phyloP scores from a whole-genome alignment of 2,113 vertebrate species.

The Cavia aperea region DNA sequence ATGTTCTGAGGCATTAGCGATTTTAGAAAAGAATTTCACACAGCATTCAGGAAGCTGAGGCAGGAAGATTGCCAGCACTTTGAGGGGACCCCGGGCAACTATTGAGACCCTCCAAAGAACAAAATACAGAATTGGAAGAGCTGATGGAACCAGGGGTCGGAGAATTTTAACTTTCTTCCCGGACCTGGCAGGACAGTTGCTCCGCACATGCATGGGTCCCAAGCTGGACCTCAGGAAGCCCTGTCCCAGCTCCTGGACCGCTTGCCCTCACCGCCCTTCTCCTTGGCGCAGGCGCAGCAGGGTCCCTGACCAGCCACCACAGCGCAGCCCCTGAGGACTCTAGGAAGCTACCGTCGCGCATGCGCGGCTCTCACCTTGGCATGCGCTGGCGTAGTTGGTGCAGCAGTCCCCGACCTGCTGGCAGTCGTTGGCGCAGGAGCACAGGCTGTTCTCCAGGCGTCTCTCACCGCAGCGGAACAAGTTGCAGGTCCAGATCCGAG shows the following conservation, averaged over 20 bases:
- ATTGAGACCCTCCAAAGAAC: background rate
- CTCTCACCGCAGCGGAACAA: constrained; percentile 80
- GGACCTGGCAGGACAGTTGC: too few relatives aligned
- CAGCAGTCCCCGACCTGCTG: constrained; percentile 79
- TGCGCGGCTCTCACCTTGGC: constrained; percentile 74
- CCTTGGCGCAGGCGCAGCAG: background rate
- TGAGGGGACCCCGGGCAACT: background rate
- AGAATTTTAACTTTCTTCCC: background rate
- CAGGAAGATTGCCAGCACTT: background rate
- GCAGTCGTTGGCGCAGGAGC: constrained; percentile 84
- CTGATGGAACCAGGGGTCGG: background rate
- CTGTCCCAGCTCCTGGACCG: background rate
- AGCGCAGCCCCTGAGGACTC: background rate
- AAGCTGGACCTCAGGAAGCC: background rate
- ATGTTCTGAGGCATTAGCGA: background rate
- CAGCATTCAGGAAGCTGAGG: background rate
- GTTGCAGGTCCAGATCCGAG: constrained; percentile 78
- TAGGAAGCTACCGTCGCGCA: background rate
- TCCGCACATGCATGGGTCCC: background rate
- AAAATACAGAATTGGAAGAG: background rate
- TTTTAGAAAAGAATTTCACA: background rate
- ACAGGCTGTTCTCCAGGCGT: constrained; percentile 72
- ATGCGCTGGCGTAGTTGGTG: constrained; percentile 76
- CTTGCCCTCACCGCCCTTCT: background rate
- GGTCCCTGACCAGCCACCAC: background rate